Conservation (phyloP, 2,888 invertebrate species). For the Psylliodes chrysocephalus region DNA sequence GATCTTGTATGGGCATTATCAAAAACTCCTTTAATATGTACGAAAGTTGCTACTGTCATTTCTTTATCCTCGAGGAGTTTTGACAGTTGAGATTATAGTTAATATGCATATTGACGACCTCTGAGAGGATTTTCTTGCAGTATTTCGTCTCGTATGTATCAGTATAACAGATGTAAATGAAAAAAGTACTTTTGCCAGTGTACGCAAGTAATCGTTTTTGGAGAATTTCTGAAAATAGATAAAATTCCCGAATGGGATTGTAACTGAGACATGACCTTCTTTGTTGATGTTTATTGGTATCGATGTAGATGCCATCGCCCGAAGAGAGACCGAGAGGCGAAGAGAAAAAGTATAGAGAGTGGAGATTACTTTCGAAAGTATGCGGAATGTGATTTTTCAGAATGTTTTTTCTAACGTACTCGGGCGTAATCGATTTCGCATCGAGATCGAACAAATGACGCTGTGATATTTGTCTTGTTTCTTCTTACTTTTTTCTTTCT, state of each 20-base stretch:
- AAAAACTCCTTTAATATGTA: too few relatives aligned
- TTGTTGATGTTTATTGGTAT: constrained; percentile 2
- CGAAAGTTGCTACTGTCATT: too few relatives aligned
- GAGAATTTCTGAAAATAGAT: neutral
- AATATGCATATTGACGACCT: too few relatives aligned
- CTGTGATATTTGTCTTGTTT: neutral
- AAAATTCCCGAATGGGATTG: neutral
- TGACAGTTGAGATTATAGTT: too few relatives aligned
- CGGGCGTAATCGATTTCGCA: neutral
- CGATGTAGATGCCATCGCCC: neutral
- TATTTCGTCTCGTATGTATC: too few relatives aligned
- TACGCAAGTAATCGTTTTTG: neutral
- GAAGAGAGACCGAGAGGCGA: neutral
- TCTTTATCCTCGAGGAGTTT: too few relatives aligned
- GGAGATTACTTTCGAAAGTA: constrained; percentile 3
- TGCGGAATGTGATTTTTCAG: constrained; percentile 1
- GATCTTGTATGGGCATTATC: too few relatives aligned
- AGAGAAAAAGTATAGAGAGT: neutral
- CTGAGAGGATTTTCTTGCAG: too few relatives aligned
- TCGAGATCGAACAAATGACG: neutral
- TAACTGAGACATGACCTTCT: constrained; percentile 3
- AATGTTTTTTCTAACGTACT: neutral
- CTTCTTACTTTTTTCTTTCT: neutral
- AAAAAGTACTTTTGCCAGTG: neutral
- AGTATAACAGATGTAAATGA: too few relatives aligned